Conservation (phyloP, 2,888 invertebrate genomes). For the Heliconius sara region DNA sequence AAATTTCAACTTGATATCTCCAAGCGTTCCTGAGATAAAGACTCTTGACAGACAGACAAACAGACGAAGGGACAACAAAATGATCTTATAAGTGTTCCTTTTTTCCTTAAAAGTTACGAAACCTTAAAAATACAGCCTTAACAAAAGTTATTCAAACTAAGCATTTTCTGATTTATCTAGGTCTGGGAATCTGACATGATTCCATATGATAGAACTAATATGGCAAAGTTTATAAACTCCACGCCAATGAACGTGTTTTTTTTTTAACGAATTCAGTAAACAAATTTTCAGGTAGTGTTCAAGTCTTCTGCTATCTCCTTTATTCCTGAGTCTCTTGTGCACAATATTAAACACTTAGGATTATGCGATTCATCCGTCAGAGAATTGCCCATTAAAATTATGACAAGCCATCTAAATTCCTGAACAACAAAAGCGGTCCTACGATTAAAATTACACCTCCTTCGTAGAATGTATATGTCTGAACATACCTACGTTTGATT, state of each 20-base stretch:
- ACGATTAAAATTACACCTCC: slow-evolving; percentile 84
- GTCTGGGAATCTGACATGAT: not conserved
- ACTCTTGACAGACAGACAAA: too few relatives aligned
- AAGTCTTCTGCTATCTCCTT: not conserved
- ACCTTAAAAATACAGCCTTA: too few relatives aligned
- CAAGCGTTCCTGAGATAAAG: too few relatives aligned
- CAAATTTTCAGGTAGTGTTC: not conserved
- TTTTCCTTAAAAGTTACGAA: too few relatives aligned
- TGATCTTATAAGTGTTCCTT: too few relatives aligned
- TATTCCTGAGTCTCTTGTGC: not conserved
- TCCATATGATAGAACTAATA: too few relatives aligned
- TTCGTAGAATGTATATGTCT: slow-evolving; percentile 78
- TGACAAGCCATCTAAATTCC: slow-evolving; percentile 83
- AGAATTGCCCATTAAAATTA: slow-evolving; percentile 81
- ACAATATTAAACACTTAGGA: slow-evolving; percentile 30
- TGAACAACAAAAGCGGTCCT: slow-evolving; percentile 80
- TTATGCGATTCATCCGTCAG: slow-evolving; percentile 57
- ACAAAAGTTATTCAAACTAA: not conserved
- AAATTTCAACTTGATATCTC: too few relatives aligned
- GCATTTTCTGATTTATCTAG: not conserved
- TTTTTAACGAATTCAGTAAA: not conserved
- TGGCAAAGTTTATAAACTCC: too few relatives aligned
- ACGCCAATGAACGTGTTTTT: not conserved
- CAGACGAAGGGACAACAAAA: too few relatives aligned
- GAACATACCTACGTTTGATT: slow-evolving; percentile 70